These are phyloP conservation scores for Verasper variegatus DNA, from an alignment of 2,113 vertebrate species.

Conservation along the genomic window DNA sequence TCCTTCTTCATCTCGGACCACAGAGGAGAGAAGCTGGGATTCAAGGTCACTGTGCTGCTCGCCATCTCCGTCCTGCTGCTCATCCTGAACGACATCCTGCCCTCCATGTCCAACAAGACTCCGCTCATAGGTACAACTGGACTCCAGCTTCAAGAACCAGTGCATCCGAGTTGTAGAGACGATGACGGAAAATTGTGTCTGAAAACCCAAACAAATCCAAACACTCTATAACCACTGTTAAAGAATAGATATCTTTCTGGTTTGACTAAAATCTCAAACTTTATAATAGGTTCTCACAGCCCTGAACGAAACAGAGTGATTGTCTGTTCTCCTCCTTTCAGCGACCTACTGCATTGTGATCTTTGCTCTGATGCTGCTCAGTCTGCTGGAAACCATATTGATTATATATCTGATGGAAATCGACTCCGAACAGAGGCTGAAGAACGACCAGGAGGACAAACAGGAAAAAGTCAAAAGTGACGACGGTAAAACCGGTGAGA, in stretches of 20 bases:
- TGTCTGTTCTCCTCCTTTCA: conserved; percentile 9
- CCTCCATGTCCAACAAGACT: conserved; percentile 77
- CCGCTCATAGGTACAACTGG: conserved; percentile 75
- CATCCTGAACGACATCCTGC: conserved; percentile 80
- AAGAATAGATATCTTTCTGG: too few species aligned
- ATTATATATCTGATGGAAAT: conserved; percentile 73
- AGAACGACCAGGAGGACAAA: not conserved
- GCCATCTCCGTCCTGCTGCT: conserved; percentile 81
- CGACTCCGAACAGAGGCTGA: conserved; percentile 11
- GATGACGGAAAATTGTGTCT: too few species aligned
- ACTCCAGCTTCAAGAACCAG: not conserved
- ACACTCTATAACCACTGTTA: not conserved
- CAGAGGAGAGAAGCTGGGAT: conserved; percentile 82
- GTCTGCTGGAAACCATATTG: conserved; percentile 81
- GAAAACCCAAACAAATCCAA: not conserved
- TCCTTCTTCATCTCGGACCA: conserved; percentile 82
- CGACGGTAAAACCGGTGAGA: conserved; percentile 36
- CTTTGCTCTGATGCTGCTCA: conserved; percentile 84
- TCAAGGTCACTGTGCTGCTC: conserved; percentile 79
- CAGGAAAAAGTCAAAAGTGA: not conserved
- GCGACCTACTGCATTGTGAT: conserved; percentile 80
- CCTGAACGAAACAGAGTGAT: not conserved
- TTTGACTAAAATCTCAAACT: not conserved
- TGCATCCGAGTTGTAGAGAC: too few species aligned
- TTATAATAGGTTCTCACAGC: not conserved